Conservation (phyloP, 2,888 invertebrate genomes). For the Pyrrhia umbra region DNA sequence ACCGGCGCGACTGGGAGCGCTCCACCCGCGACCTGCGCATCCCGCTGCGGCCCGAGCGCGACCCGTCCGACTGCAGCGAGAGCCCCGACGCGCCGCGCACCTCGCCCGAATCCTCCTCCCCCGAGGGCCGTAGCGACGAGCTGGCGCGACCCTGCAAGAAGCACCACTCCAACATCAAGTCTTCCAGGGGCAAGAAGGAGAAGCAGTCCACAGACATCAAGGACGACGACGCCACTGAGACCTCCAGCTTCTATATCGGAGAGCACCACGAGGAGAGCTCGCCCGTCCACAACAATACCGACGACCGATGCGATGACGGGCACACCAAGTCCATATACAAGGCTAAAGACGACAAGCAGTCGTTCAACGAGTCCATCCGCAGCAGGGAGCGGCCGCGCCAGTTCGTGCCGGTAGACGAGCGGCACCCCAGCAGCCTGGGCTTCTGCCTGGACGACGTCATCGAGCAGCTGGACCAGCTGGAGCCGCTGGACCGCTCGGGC, state of each 20-base stretch:
- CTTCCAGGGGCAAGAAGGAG: constrained; percentile 74
- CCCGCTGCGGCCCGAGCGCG: constrained; percentile 71
- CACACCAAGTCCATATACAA: constrained; percentile 63
- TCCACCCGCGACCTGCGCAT: constrained; percentile 82
- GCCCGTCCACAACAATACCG: constrained; percentile 46
- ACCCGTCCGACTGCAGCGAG: constrained; percentile 23
- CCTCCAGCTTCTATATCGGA: constrained; percentile 79
- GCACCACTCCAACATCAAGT: constrained; percentile 84
- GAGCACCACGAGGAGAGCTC: constrained; percentile 65
- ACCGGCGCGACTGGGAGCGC: constrained; percentile 85
- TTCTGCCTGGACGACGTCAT: constrained; percentile 72
- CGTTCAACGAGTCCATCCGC: constrained; percentile 80
- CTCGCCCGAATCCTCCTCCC: constrained; percentile 56
- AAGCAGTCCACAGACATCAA: constrained; percentile 77
- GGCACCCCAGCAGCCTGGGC: constrained; percentile 66
- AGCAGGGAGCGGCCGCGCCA: constrained; percentile 74
- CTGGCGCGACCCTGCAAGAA: constrained; percentile 77
- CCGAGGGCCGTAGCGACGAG: constrained; percentile 66
- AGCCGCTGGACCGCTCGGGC: constrained; percentile 77
- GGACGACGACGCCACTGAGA: constrained; percentile 80
- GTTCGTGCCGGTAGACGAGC: constrained; percentile 72
- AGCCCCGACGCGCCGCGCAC: neutral
- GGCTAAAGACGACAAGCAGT: constrained; percentile 82
- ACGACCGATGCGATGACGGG: constrained; percentile 39
- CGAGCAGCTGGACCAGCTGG: constrained; percentile 70